Conservation (phyloP, 1,140 invertebrate genomes). For the Aphelinus certus region DNA sequence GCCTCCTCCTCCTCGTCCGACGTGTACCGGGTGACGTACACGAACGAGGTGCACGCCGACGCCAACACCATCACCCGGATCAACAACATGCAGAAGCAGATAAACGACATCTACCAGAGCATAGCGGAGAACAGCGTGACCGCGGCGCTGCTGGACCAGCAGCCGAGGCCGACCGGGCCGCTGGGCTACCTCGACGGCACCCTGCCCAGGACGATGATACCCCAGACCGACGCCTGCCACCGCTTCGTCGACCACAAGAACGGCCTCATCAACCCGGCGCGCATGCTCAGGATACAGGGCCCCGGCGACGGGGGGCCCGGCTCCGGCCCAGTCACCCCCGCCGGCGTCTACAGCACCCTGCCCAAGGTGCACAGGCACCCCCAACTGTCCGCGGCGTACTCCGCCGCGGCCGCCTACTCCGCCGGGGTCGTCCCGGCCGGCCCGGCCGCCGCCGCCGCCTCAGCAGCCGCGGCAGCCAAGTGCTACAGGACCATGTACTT, state of each 20-base stretch:
- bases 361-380: conserved; percentile 51
- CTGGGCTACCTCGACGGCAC: conserved; percentile 39
- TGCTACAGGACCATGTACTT: conserved; percentile 74
- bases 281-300: conserved; percentile 51
- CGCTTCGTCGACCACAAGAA: not conserved
- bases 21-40: conserved; percentile 34
- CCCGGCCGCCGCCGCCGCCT: conserved; percentile 39
- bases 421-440: conserved; percentile 45
- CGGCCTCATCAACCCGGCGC: conserved; percentile 28
- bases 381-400: conserved; percentile 43
- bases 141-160: conserved; percentile 7
- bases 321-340: conserved; percentile 46
- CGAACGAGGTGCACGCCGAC: conserved; percentile 38
- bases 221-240: conserved; percentile 41
- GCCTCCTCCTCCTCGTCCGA: conserved; percentile 28
- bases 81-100: conserved; percentile 60
- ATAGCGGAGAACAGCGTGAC: conserved; percentile 54
- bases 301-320: conserved; percentile 40
- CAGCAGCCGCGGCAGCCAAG: conserved; percentile 51
- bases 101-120: conserved; percentile 63
- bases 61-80: conserved; percentile 58
- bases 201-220: conserved; percentile 52
- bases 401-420: conserved; percentile 46
- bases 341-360: conserved; percentile 37
- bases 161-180: conserved; percentile 41